These are phyloP conservation scores for Oreohelix idahoensis DNA, from an alignment of 1,140 invertebrate genomes.

Conservation along the genomic window DNA sequence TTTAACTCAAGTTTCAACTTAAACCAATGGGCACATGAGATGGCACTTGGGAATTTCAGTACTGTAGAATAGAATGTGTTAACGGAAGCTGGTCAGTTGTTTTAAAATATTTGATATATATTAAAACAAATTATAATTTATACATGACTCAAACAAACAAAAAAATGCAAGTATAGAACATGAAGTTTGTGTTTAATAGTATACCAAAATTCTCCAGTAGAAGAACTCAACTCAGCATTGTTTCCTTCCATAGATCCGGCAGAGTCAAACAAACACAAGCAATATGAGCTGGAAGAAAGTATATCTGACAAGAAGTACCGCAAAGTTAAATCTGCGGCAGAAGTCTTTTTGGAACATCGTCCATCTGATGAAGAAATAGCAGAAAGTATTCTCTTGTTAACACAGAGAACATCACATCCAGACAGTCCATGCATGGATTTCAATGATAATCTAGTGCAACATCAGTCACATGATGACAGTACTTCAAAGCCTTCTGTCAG, in stretches of 20 bases:
- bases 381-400: not conserved
- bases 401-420: constrained; percentile 2
- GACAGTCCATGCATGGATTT: constrained; percentile 21
- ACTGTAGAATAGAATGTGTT: no score
- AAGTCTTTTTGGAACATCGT: not conserved
- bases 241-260: not conserved
- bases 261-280: no score
- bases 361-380: constrained; percentile 23
- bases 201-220: not conserved
- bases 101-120: no score
- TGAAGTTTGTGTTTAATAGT: not conserved
- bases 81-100: no score
- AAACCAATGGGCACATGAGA: no score
- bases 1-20: no score
- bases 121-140: no score
- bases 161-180: no score
- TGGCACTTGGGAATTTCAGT: no score
- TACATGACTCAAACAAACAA: no score
- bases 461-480: not conserved
- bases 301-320: not conserved
- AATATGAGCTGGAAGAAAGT: not conserved
- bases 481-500: not conserved
- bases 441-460: not conserved
- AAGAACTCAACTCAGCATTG: not conserved
- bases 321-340: not conserved